Evolutionary conservation across 2,113 vertebrate species (phyloP), one percentile per base, ranked within the genome.

Genomic region (Notiomystis cincta): DNA sequence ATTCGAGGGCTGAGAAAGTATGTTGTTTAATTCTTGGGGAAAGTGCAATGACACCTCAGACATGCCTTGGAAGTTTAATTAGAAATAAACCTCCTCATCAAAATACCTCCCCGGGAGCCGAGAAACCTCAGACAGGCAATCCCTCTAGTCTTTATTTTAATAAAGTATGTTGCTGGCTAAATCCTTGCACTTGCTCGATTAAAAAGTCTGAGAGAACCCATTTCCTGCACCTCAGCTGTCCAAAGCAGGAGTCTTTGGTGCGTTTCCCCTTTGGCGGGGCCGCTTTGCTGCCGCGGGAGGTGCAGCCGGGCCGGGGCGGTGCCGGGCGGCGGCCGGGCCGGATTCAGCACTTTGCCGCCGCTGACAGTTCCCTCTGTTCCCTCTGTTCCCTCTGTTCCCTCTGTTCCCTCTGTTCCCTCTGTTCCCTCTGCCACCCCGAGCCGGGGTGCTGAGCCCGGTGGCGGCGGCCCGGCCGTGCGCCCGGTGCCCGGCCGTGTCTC

Each of bases 351-450:
- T 96, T 60, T n/a, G 20, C 65, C 6, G 25, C 2, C 31, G 25
- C 48, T 75, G 94, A 87, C 73, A 95, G 94, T 89, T 89, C 87
- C 90, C 24, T 69, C 24, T 18, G n/a, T n/a, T n/a, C n/a, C n/a
- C n/a, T n/a, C n/a, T n/a, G n/a, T n/a, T n/a, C n/a, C n/a, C n/a
- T n/a, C n/a, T n/a, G n/a, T n/a, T n/a, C n/a, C n/a, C n/a, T n/a
- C n/a, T n/a, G n/a, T n/a, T n/a, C n/a, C n/a, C n/a, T n/a, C n/a
- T n/a, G n/a, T n/a, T n/a, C n/a, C n/a, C n/a, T n/a, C n/a, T n/a
- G n/a, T n/a, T n/a, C n/a, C n/a, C n/a, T n/a, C n/a, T 4, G 11
- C 47, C 48, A 1, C 15, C 11, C 30, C 16, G 18, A 56, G 44
- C 25, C 4, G 20, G 13, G 50, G 9, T 11, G n/a, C n/a, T n/a